phyloP scores from a whole-genome alignment of 2,888 invertebrate genomes.

The Drosophila multiciliata region DNA sequence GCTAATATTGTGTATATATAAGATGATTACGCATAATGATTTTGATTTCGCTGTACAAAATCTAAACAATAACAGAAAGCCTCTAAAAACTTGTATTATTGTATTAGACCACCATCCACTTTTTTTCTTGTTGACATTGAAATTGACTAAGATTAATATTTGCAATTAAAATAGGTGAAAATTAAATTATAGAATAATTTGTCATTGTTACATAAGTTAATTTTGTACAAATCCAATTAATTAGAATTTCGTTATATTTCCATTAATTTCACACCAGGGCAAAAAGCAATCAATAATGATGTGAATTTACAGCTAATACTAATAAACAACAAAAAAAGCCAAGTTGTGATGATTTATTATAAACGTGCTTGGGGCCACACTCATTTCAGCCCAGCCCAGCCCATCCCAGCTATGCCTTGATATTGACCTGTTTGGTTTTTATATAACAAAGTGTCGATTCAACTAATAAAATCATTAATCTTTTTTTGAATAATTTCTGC shows the following conservation, averaged over 20 bases:
- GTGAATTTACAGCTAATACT: constrained; percentile 20
- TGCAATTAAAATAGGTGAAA: not conserved
- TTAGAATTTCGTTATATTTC: constrained; percentile 33
- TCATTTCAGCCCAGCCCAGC: constrained; percentile 12
- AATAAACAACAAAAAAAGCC: constrained; percentile 61
- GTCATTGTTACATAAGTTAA: constrained; percentile 12
- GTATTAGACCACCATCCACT: not conserved
- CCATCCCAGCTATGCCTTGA: constrained; percentile 31
- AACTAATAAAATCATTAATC: constrained; percentile 72
- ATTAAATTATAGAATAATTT: constrained; percentile 11
- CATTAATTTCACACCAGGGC: constrained; percentile 10
- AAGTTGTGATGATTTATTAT: constrained; percentile 66
- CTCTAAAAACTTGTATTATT: not conserved
- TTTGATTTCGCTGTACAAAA: no score
- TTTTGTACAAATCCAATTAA: constrained; percentile 22
- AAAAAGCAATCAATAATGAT: constrained; percentile 35
- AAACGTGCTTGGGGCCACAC: constrained; percentile 18
- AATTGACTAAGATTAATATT: not conserved
- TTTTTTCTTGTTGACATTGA: not conserved
- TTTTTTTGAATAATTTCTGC: constrained; percentile 68
- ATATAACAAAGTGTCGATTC: constrained; percentile 71
- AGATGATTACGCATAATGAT: no score
- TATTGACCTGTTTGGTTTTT: constrained; percentile 63
- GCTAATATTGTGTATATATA: not conserved
- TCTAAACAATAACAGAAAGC: not conserved